These are phyloP conservation scores for Crypturellus undulatus DNA, from an alignment of 2,113 vertebrate species.

Conservation along the genomic window DNA sequence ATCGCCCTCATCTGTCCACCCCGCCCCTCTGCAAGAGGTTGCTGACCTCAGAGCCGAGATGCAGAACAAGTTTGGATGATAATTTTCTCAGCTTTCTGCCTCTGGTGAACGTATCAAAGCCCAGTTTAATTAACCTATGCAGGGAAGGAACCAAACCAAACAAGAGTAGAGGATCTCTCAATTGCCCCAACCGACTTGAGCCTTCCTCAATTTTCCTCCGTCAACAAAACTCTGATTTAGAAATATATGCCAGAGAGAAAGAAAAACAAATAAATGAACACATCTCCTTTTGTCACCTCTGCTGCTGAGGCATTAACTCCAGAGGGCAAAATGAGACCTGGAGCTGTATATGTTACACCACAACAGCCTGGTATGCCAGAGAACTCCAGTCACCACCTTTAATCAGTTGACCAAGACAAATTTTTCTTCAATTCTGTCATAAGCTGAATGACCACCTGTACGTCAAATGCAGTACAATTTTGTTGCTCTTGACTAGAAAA, in stretches of 20 bases:
- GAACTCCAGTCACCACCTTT: too few species aligned
- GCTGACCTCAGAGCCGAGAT: background rate
- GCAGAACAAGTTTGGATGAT: background rate
- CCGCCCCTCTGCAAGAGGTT: background rate
- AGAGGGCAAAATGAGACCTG: background rate
- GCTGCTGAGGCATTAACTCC: background rate
- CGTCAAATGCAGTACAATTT: fast-evolving
- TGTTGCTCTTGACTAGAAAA: background rate
- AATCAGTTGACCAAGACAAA: background rate
- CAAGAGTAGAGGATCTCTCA: background rate
- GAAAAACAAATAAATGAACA: background rate
- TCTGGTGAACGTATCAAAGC: background rate
- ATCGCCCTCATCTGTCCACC: background rate
- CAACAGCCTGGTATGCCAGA: too few species aligned
- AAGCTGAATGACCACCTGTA: background rate
- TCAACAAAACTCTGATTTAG: too few species aligned
- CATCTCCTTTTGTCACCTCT: background rate
- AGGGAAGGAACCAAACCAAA: background rate
- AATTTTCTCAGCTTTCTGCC: background rate
- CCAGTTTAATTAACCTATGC: background rate
- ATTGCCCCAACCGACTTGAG: background rate
- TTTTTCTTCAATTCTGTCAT: background rate
- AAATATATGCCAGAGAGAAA: background rate
- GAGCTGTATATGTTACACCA: background rate
- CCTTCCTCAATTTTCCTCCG: background rate